Base-by-base conservation (phyloP, 2,113 vertebrate species). In the Prochilodus magdalenae region DNA sequence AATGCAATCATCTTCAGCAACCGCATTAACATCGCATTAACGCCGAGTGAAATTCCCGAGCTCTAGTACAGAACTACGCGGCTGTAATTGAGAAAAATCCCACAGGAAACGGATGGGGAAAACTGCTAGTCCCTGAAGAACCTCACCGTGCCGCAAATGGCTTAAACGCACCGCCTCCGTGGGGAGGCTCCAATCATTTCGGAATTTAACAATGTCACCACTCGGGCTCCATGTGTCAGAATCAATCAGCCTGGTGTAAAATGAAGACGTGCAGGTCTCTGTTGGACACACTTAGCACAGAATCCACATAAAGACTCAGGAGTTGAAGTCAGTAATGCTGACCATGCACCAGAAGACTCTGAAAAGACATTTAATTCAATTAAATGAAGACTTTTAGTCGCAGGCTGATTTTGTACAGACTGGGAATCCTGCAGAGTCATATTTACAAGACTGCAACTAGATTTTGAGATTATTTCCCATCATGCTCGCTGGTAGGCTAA, bases 1-100 rank as follows among this genome's bases (percentile, higher is more conserved):
- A 88, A 89, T 87, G 85, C 81, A 88, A 63, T 87, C 83, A 84
- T 87, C 88, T 85, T 86, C 80, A 83, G 81, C 73, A 72, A 83
- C 77, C 77, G 79, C 86, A 79, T 88, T 90, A 91, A 88, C 87
- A 86, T 89, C 87, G 90, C 85, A 89, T 92, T 84, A 87, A 89
- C 73, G 30, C 69, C 62, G 83, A 88, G 82, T 77, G 62, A 88
- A 86, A 89, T 90, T 89, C 89, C 86, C 88, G 87, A 88, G 84
- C 81, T 89, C 20, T 60, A 27, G 82, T 62, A 79, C 69, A 57
- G 81, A n/a, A 73, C 57, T 77, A 78, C 63, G 29, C 81, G 77
- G 84, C 84, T 86, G 78, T 89, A 89, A 93, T 89, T 90, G 85
- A 89, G 86, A 87, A 77, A 75, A 77, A 86, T 86, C 89, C 84